Conservation (phyloP, 2,113 vertebrate species). For the Epinephelus lanceolatus region DNA sequence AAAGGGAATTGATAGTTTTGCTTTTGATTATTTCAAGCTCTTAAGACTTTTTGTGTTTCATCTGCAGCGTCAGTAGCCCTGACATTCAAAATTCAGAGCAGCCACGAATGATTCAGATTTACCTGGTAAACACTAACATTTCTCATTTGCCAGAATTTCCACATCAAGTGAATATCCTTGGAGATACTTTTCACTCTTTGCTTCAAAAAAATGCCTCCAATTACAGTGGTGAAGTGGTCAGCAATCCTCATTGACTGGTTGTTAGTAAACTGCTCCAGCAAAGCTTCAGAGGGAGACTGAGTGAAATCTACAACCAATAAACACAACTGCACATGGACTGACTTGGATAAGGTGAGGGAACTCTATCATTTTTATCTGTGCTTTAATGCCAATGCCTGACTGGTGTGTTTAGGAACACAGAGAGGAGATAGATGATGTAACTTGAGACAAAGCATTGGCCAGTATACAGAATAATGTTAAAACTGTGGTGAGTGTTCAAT, state of each 20-base stretch:
- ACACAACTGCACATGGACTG: not conserved
- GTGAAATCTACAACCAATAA: not conserved
- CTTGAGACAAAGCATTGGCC: not conserved
- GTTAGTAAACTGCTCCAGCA: not conserved
- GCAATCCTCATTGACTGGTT: not conserved
- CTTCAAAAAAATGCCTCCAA: slow-evolving; percentile 1
- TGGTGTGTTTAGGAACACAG: not conserved
- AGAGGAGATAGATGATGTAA: not conserved
- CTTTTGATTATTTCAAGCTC: not conserved
- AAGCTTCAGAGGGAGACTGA: slow-evolving; percentile 2
- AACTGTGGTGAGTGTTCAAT: not conserved
- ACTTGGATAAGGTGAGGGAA: not conserved
- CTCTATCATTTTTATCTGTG: not conserved
- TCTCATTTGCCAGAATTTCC: not conserved
- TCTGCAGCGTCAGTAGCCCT: not conserved
- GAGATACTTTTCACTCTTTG: not conserved
- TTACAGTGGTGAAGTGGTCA: not conserved
- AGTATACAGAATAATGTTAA: not conserved
- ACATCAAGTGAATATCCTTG: not conserved
- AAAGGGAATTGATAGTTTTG: not conserved
- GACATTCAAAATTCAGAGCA: not conserved
- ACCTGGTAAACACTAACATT: not conserved
- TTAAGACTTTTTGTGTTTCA: not conserved
- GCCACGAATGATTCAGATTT: not conserved
- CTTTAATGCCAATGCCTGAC: slow-evolving; percentile 1